A percentile compares a stretch with the other conserved stretches of the same genome.
These are phyloP conservation scores for Montipora capricornis DNA, from an alignment of 64 coral and sea anemone species.

Conservation along the genomic window DNA sequence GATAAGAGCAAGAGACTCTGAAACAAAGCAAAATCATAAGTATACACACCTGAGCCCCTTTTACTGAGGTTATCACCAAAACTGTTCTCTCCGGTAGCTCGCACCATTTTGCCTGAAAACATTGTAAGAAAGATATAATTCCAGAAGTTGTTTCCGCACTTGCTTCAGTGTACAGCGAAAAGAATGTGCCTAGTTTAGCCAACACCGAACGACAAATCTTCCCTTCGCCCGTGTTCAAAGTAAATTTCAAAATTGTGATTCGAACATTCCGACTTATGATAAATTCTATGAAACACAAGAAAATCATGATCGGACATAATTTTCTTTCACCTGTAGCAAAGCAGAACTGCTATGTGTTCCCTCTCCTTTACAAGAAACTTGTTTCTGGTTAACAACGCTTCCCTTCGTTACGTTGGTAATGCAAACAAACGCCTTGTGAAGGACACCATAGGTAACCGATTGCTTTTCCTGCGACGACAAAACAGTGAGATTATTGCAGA, in stretches of 20 bases:
- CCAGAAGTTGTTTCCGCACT: too few species aligned
- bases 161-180: too few species aligned
- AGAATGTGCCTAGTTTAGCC: too few species aligned
- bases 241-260: too few species aligned
- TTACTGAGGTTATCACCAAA: slow-evolving; percentile 83
- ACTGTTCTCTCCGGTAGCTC: slow-evolving; percentile 84
- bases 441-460: slow-evolving; percentile 65
- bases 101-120: slow-evolving; percentile 87
- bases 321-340: slow-evolving; percentile 64
- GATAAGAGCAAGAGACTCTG: too few species aligned
- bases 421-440: slow-evolving; percentile 96
- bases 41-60: slow-evolving; percentile 80
- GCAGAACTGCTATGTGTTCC: slow-evolving; percentile 89
- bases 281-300: neutral
- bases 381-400: slow-evolving; percentile 55
- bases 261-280: too few species aligned
- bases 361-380: slow-evolving; percentile 93
- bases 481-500: slow-evolving; percentile 88
- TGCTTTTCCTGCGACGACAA: slow-evolving; percentile 79
- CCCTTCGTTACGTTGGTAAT: slow-evolving; percentile 89
- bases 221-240: too few species aligned
- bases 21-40: too few species aligned
- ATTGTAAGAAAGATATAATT: neutral
- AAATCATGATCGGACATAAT: neutral
- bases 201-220: too few species aligned